These are phyloP conservation scores for Madoqua kirkii DNA, from an alignment of 2,113 vertebrate genomes.

Conservation along the genomic window DNA sequence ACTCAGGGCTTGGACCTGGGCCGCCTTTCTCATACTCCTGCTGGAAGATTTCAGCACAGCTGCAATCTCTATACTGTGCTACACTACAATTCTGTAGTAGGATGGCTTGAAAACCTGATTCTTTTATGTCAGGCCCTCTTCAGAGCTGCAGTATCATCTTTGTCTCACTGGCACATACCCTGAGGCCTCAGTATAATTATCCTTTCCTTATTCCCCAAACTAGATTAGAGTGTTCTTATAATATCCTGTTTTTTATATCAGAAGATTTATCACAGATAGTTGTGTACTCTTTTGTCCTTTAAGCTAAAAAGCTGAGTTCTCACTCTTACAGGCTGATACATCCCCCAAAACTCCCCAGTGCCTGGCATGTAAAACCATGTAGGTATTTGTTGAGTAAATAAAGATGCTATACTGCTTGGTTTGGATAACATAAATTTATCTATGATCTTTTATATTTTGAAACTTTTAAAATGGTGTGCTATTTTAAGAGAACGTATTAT, in stretches of 20 bases:
- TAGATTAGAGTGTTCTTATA: neutral
- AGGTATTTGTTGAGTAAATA: neutral
- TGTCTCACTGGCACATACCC: neutral
- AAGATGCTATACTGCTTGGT: neutral
- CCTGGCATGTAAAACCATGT: neutral
- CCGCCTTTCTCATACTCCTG: neutral
- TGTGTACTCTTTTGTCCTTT: neutral
- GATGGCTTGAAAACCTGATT: neutral
- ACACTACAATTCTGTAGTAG: neutral
- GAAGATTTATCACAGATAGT: neutral
- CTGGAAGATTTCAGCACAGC: neutral
- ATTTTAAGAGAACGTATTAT: neutral
- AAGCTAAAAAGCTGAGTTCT: neutral
- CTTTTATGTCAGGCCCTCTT: neutral
- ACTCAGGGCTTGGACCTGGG: neutral
- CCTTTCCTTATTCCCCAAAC: neutral
- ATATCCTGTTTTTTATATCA: neutral
- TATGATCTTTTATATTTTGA: neutral
- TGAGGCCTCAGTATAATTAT: neutral
- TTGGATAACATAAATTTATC: neutral
- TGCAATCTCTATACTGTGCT: neutral
- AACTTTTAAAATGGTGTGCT: neutral
- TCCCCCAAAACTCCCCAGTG: neutral
- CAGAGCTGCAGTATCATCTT: neutral
- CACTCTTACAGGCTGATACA: neutral